Evolutionary conservation across 37 sponge, comb jelly and placozoan genomes (phyloP).

Genomic region (Theonella swinhoei): DNA sequence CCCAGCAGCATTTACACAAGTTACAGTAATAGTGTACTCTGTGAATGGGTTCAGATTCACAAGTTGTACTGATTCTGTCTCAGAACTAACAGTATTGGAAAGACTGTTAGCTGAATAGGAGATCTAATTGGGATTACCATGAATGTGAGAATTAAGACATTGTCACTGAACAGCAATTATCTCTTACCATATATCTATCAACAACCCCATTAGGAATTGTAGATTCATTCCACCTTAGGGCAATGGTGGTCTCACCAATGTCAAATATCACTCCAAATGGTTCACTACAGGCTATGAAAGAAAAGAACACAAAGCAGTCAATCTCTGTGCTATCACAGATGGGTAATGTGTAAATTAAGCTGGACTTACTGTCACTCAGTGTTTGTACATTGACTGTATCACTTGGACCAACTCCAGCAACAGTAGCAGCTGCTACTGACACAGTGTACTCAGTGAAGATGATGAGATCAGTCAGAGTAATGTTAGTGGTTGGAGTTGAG

Average conservation of each 20-base stretch:
- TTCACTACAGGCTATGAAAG: conserved; percentile 28
- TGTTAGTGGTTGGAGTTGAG: background rate
- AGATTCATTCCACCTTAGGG: conserved; percentile 43
- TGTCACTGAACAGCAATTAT: no score
- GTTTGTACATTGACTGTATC: background rate
- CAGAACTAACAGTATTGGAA: no score
- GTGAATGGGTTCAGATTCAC: no score
- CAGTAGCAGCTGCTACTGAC: conserved; percentile 34
- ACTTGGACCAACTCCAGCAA: conserved; percentile 30
- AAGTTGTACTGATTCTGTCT: no score
- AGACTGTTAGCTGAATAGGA: no score
- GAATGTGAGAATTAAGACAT: no score
- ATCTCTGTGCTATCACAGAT: background rate
- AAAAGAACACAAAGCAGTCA: no score
- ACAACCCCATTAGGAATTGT: conserved; percentile 60
- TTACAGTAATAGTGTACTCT: no score
- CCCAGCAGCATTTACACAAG: no score
- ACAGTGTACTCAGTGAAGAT: conserved; percentile 32
- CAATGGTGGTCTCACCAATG: conserved; percentile 5
- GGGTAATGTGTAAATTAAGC: no score
- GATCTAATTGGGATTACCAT: no score
- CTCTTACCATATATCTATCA: conserved; percentile 43
- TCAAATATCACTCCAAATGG: conserved; percentile 23
- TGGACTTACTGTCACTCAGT: conserved; percentile 47
- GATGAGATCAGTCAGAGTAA: conserved; percentile 3